These are phyloP conservation scores for Drosophila putrida DNA, from an alignment of 2,888 invertebrate genomes.

Conservation along the genomic window DNA sequence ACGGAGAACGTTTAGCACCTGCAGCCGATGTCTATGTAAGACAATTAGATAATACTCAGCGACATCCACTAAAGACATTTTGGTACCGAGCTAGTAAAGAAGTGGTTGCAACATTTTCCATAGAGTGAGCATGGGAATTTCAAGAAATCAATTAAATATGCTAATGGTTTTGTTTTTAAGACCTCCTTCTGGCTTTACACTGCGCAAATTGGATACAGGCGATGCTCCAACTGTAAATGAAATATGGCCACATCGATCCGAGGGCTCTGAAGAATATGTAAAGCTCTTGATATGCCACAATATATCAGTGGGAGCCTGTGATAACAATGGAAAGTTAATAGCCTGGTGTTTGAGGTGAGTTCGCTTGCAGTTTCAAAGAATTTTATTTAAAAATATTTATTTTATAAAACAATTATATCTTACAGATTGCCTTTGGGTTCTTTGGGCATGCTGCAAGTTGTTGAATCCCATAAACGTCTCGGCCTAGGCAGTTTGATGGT, in stretches of 20 bases:
- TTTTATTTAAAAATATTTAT: no score
- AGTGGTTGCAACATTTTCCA: conserved; percentile 58
- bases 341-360: conserved; percentile 81
- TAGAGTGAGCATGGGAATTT: conserved; percentile 57
- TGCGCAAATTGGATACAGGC: conserved; percentile 48
- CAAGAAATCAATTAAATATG: background rate
- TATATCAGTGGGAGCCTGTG: conserved; percentile 74
- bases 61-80: conserved; percentile 26
- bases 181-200: conserved; percentile 60
- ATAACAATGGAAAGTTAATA: conserved; percentile 64
- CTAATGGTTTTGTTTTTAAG: conserved; percentile 34
- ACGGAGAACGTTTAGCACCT: conserved; percentile 54
- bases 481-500: conserved; percentile 79
- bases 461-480: conserved; percentile 71
- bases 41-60: conserved; percentile 23
- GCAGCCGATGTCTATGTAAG: conserved; percentile 51
- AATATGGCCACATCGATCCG: conserved; percentile 74
- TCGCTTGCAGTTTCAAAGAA: no score
- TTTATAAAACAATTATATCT: background rate
- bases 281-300: conserved; percentile 67
- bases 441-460: conserved; percentile 79
- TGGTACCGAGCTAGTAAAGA: conserved; percentile 73
- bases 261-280: conserved; percentile 64
- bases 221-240: conserved; percentile 69
- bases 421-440: conserved; percentile 72